Percentiles rank a stretch among this genome's conserved stretches.
These are phyloP conservation scores for Darevskia mixta DNA, from an alignment of 2,797 vertebrate genomes.

Conservation along the genomic window DNA sequence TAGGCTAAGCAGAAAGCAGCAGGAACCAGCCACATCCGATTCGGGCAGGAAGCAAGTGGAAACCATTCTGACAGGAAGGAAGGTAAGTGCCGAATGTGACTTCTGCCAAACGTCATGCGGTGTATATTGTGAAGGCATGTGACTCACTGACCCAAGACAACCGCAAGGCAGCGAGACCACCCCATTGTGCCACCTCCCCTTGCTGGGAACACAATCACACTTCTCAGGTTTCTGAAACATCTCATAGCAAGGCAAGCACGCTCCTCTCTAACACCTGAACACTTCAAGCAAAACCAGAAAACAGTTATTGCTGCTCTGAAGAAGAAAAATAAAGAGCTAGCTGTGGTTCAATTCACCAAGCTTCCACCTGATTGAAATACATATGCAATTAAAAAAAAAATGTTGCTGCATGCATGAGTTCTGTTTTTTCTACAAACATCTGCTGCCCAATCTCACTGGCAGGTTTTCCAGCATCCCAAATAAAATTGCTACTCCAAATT, in stretches of 20 bases:
- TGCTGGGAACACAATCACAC: neutral
- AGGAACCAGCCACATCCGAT: constrained; percentile 77
- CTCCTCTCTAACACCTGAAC: neutral
- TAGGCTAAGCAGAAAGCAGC: constrained; percentile 81
- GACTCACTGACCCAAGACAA: neutral
- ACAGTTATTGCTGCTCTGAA: neutral
- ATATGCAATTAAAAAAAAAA: too few relatives aligned
- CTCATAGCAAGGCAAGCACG: neutral
- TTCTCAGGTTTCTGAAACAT: neutral
- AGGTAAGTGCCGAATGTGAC: constrained; percentile 61
- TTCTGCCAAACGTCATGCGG: neutral
- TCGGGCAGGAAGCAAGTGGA: constrained; percentile 75
- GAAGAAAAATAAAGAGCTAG: neutral
- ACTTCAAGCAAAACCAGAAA: too few relatives aligned
- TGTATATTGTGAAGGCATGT: neutral
- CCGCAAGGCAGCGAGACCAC: neutral
- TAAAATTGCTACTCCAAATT: too few relatives aligned
- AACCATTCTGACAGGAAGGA: constrained; percentile 74
- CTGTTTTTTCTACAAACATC: neutral
- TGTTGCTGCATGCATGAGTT: neutral
- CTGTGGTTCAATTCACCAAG: neutral
- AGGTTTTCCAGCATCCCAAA: neutral
- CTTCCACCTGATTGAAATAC: neutral
- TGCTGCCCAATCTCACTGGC: neutral
- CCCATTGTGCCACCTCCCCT: neutral